Conservation (phyloP, 23 tunicate species). For the Clavelina lepadiformis region DNA sequence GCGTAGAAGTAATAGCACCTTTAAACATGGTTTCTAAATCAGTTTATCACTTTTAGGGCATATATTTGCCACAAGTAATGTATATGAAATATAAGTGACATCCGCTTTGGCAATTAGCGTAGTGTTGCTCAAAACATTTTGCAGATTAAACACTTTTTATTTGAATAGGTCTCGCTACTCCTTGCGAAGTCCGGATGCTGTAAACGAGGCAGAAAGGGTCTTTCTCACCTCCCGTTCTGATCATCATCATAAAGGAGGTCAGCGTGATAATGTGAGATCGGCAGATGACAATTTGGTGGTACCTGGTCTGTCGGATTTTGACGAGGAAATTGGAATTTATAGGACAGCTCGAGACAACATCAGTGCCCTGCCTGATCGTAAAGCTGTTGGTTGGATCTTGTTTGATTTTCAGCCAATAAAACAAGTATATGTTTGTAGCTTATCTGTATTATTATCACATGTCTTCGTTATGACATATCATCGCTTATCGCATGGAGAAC, state of each 20-base stretch:
- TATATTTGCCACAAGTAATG: too few species aligned
- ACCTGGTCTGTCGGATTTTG: constrained; percentile 82
- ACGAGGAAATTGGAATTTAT: constrained; percentile 81
- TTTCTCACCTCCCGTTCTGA: constrained; percentile 62
- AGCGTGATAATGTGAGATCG: constrained; percentile 27
- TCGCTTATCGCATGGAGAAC: neutral
- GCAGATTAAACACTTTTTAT: too few species aligned
- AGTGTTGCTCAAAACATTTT: too few species aligned
- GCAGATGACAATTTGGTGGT: constrained; percentile 46
- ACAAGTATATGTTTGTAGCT: constrained; percentile 36
- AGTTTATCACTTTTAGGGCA: too few species aligned
- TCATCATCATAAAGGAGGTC: constrained; percentile 13
- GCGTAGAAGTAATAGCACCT: too few species aligned
- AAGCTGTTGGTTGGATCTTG: constrained; percentile 72
- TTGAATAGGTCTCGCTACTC: constrained; percentile 49
- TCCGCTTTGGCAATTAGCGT: too few species aligned
- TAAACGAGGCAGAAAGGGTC: constrained; percentile 82
- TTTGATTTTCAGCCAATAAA: constrained; percentile 88
- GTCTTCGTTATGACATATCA: neutral
- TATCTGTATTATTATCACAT: neutral
- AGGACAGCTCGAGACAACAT: constrained; percentile 70
- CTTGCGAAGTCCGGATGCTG: constrained; percentile 60
- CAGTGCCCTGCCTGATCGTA: constrained; percentile 46
- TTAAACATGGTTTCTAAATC: too few species aligned
- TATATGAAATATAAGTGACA: too few species aligned